Evolutionary conservation across 2,888 invertebrate species (phyloP), one percentile per base, ranked within the genome.

Genomic region (Lamellibrachia columna): DNA sequence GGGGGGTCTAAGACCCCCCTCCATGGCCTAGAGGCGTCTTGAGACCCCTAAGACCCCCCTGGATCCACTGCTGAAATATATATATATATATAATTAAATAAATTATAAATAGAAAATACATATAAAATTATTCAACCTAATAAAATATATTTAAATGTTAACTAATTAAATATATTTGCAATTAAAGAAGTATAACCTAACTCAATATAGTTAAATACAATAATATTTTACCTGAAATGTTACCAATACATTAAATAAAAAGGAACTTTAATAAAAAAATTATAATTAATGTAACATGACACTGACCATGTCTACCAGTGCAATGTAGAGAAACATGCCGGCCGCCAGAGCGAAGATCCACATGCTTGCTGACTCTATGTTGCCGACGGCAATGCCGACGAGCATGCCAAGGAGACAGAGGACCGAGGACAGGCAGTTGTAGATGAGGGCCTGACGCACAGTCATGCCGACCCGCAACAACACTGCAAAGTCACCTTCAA

Each of bases 281-380:
- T 40, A 91, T 22, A 15, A 15, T 22, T 15, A 22, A 91, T 6
- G 11, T 40, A 7, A 92, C 53, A 3, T n/a, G 22, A 60, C n/a
- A 94, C 96, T 95, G 93, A 98, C 98, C 99, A 99, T 99, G 96
- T 99, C 99, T 11, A 99, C 99, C 93, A 99, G 97, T 11, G 99
- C 98, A 95, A 99, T 98, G 97, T 99, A 99, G 92, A 99, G 97
- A 97, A 99, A 99, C 97, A 98, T 98, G 92, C 99, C 99, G 3
- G 98, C 99, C 3, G 99, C 98, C 28, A 97, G 97, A 0, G 98
- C 98, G 97, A 99, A 99, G 95, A 99, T 98, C 99, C 99, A 99
- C 90, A 98, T 97, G 15, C 98, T 98, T 93, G 98, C 98, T 91
- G 97, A 97, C 55, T 98, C 98, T 52, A 98, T 97, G 95, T 98